These are phyloP conservation scores for Trichopoda pennipes DNA, from an alignment of 2,888 invertebrate genomes.

Conservation along the genomic window DNA sequence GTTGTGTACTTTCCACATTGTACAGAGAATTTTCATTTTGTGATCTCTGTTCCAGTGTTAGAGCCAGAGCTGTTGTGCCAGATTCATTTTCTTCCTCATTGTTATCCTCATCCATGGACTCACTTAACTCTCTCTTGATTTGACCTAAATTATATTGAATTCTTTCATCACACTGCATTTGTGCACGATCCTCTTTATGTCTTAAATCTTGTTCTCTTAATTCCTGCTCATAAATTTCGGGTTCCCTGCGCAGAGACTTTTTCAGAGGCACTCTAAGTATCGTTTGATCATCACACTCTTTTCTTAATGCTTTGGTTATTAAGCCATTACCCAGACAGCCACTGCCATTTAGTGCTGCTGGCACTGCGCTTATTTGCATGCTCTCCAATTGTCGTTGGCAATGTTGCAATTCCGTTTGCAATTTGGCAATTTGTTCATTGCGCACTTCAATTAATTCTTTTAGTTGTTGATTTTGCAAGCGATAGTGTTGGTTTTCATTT, in stretches of 20 bases:
- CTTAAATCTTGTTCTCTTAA: slow-evolving; percentile 37
- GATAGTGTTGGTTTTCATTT: slow-evolving; percentile 79
- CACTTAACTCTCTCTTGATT: slow-evolving; percentile 58
- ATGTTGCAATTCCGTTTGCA: slow-evolving; percentile 78
- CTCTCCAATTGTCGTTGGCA: slow-evolving; percentile 76
- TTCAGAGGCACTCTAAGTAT: slow-evolving; percentile 73
- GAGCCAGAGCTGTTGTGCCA: slow-evolving; percentile 48
- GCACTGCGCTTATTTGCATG: slow-evolving; percentile 66
- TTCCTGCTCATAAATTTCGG: slow-evolving; percentile 58
- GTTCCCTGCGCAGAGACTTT: slow-evolving; percentile 75
- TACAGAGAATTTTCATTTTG: slow-evolving; percentile 28
- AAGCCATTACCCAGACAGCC: slow-evolving; percentile 68
- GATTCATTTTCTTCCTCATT: slow-evolving; percentile 62
- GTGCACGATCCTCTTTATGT: slow-evolving; percentile 47
- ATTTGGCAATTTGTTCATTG: slow-evolving; percentile 78
- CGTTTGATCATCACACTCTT: slow-evolving; percentile 55
- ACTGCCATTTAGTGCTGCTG: slow-evolving; percentile 48
- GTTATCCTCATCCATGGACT: slow-evolving; percentile 69
- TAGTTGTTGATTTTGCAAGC: slow-evolving; percentile 77
- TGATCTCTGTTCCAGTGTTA: slow-evolving; percentile 47
- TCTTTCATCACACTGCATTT: slow-evolving; percentile 48
- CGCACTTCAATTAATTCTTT: slow-evolving; percentile 78
- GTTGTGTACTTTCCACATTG: slow-evolving; percentile 58
- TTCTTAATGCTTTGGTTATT: slow-evolving; percentile 62
- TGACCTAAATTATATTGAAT: slow-evolving; percentile 57